Evolutionary conservation across 2,888 invertebrate genomes (phyloP), one percentile per base, ranked within the genome.

Genomic region (Lymantria monacha): DNA sequence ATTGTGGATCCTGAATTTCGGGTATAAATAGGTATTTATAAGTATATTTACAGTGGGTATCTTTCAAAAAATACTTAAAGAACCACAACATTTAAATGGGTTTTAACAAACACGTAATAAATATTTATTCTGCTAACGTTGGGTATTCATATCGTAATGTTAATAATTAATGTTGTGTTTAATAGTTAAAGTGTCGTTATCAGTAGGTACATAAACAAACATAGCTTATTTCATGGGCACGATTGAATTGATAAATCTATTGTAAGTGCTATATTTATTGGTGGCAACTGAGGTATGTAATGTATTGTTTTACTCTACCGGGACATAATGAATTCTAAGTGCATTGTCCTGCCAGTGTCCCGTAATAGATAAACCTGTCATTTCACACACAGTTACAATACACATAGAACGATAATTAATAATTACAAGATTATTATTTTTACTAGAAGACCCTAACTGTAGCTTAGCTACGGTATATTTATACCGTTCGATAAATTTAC

Each of bases 341-440:
- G 77, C 81, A 81, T 80, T 81, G 76, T 83, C 79, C 81, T 74
- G 66, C 61, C 60, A 61, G 57, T 66, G 70, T 72, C 72, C 76
- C 69, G 65, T 64, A 63, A 57, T 60, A 66, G 72, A 78, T 76
- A 79, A n/a, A 75, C n/a, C n/a, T 40, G 59, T 58, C 59, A 63
- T 55, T 63, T 65, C 62, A 66, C 69, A 66, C 58, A 58, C 60
- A 61, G 53, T 60, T 63, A 59, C 53, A 48, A 42, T 5, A 22
- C 22, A 22, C 5, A 22, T 5, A 22, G 53, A 54, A 57, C 53
- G 30, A 53, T 66, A 53, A 57, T 63, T 61, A 59, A 61, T 46
- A 41, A 47, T 56, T 50, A 31, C 31, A 45, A 22, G 30, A 46
- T 46, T 50, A 53, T 50, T 54, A 48, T 52, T 49, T 55, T 44